Evolutionary conservation across 2,113 vertebrate genomes (phyloP).

Genomic region (Scytalopus superciliaris): DNA sequence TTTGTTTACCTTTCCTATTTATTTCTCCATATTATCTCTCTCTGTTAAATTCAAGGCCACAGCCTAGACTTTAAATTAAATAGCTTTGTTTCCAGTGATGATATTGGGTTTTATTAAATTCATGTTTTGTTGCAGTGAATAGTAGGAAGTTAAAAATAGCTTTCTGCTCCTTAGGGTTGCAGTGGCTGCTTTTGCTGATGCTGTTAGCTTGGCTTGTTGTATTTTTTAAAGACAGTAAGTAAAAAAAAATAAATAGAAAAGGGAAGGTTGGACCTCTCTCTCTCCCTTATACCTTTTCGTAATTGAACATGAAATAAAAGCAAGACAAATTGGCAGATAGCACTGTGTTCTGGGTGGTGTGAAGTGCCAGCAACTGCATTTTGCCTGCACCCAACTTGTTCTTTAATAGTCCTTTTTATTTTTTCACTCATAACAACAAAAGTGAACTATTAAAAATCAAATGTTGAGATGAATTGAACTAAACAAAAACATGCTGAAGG

Average conservation of each 20-base stretch:
- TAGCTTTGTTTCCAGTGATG: constrained; percentile 13
- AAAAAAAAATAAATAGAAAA: constrained; percentile 18
- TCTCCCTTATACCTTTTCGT: background rate
- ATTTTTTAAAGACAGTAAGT: background rate
- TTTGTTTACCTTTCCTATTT: background rate
- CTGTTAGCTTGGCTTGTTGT: background rate
- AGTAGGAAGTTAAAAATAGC: constrained; percentile 30
- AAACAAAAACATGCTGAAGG: constrained; percentile 57
- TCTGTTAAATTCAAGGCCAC: background rate
- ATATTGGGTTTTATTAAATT: constrained; percentile 25
- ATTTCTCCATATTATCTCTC: background rate
- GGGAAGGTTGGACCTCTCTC: background rate
- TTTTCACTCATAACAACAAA: constrained; percentile 29
- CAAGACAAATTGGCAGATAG: constrained; percentile 31
- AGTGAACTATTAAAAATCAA: constrained; percentile 55
- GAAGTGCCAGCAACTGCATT: constrained; percentile 12
- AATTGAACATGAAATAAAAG: constrained; percentile 63
- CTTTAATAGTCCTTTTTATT: constrained; percentile 51
- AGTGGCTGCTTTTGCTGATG: background rate
- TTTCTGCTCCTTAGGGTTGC: background rate
- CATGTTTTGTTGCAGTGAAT: constrained; percentile 1
- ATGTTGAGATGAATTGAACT: constrained; percentile 48
- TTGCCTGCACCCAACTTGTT: constrained; percentile 22
- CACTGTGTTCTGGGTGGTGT: background rate
- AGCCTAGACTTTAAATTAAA: constrained; percentile 24